phyloP scores from a whole-genome alignment of 2,888 invertebrate species.

The Mechanitis messenoides region DNA sequence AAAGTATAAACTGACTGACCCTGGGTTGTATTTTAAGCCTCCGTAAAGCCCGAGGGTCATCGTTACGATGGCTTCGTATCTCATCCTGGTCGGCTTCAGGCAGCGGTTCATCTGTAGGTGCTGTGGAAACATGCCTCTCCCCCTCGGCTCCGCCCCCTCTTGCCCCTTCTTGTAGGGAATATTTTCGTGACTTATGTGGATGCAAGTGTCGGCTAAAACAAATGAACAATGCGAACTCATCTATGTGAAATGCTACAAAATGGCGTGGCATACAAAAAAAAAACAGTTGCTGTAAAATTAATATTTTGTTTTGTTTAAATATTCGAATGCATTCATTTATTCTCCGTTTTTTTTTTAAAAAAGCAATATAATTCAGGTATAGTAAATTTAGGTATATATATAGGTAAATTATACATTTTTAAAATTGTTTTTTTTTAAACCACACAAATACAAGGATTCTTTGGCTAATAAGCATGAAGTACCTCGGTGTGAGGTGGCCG shows the following conservation, averaged over 20 bases:
- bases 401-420: too few species aligned
- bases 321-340: too few species aligned
- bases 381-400: too few species aligned
- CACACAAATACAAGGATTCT: constrained; percentile 21
- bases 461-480: constrained; percentile 25
- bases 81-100: constrained; percentile 88
- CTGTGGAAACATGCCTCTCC: constrained; percentile 82
- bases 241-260: too few species aligned
- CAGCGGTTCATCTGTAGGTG: constrained; percentile 86
- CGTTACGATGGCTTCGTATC: constrained; percentile 85
- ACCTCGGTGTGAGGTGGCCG: constrained; percentile 25
- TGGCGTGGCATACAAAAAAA: too few species aligned
- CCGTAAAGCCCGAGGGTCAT: constrained; percentile 81
- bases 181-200: constrained; percentile 82
- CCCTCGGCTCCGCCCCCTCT: constrained; percentile 63
- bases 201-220: constrained; percentile 56
- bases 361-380: too few species aligned
- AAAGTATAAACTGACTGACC: constrained; percentile 32
- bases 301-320: too few species aligned
- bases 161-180: constrained; percentile 85
- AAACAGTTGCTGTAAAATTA: too few species aligned
- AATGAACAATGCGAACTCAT: neutral
- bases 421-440: neutral
- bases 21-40: constrained; percentile 77
- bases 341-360: too few species aligned